Evolutionary conservation across 2,113 vertebrate species (phyloP).

Genomic region (Lamprotornis superbus): DNA sequence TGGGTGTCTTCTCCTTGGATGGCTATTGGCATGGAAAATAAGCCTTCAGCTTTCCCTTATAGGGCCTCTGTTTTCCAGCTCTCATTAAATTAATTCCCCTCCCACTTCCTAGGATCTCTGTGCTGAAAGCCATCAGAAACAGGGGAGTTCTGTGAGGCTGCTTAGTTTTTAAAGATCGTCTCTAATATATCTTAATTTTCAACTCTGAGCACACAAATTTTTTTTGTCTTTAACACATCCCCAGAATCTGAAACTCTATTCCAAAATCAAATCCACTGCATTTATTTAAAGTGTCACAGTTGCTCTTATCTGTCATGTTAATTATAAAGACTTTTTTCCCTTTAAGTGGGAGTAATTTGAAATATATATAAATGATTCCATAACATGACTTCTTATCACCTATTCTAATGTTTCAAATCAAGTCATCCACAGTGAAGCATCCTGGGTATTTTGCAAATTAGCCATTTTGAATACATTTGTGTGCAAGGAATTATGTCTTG

Average conservation of each 20-base stretch:
- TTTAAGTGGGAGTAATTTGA: not conserved
- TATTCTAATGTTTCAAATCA: slow-evolving; percentile 6
- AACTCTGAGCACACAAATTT: not conserved
- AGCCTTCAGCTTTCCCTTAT: not conserved
- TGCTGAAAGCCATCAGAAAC: not conserved
- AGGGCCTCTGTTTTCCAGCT: not conserved
- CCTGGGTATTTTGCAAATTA: slow-evolving; percentile 27
- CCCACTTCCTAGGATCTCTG: not conserved
- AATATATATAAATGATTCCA: slow-evolving; percentile 8
- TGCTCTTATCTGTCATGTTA: not conserved
- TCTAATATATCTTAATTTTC: not conserved
- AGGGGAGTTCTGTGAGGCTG: not conserved
- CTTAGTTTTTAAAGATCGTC: not conserved
- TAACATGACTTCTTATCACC: slow-evolving; percentile 30
- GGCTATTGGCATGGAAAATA: not conserved
- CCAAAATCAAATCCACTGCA: slow-evolving; percentile 17
- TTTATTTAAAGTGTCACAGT: slow-evolving; percentile 18
- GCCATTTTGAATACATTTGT: not conserved
- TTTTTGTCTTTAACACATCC: not conserved
- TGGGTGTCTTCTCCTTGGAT: not conserved
- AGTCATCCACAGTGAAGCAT: not conserved
- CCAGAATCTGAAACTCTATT: slow-evolving; percentile 21
- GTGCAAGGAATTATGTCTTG: not conserved
- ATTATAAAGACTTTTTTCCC: not conserved
- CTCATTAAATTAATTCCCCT: not conserved